phyloP scores from a whole-genome alignment of 2,113 vertebrate species.

The Arenaria interpres region DNA sequence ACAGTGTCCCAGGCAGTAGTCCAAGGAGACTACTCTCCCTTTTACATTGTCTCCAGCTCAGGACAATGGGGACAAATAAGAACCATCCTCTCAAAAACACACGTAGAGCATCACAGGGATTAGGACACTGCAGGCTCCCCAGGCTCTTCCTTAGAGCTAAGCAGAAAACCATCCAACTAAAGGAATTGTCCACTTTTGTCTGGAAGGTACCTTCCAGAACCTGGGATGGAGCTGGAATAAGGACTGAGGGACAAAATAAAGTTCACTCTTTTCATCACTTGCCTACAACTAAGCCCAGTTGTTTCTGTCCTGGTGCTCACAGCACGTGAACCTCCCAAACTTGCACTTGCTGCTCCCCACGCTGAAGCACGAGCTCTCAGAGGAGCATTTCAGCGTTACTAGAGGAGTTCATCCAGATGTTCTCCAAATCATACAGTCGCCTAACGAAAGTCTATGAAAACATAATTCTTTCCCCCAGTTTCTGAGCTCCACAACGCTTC shows the following conservation, averaged over 20 bases:
- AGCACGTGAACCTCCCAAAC: not conserved
- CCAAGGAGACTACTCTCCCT: not conserved
- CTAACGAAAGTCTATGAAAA: not conserved
- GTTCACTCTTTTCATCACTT: not conserved
- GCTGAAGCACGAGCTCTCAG: not conserved
- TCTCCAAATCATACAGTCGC: not conserved
- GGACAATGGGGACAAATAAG: not conserved
- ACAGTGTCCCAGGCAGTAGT: not conserved
- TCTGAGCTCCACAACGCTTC: not conserved
- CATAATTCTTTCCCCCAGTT: not conserved
- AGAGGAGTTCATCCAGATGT: not conserved
- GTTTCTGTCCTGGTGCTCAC: not conserved
- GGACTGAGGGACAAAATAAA: not conserved
- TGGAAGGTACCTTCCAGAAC: not conserved
- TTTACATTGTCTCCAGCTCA: not conserved
- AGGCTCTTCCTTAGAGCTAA: not conserved
- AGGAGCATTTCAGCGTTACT: not conserved
- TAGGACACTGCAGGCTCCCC: not conserved
- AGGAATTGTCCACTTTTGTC: not conserved
- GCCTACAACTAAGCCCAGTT: not conserved
- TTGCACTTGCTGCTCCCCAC: rapidly evolving
- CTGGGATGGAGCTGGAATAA: not conserved
- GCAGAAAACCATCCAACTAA: not conserved
- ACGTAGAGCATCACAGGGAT: not conserved
- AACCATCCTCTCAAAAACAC: not conserved